These are phyloP conservation scores for Mugil cephalus DNA, from an alignment of 2,113 vertebrate species.

Conservation along the genomic window DNA sequence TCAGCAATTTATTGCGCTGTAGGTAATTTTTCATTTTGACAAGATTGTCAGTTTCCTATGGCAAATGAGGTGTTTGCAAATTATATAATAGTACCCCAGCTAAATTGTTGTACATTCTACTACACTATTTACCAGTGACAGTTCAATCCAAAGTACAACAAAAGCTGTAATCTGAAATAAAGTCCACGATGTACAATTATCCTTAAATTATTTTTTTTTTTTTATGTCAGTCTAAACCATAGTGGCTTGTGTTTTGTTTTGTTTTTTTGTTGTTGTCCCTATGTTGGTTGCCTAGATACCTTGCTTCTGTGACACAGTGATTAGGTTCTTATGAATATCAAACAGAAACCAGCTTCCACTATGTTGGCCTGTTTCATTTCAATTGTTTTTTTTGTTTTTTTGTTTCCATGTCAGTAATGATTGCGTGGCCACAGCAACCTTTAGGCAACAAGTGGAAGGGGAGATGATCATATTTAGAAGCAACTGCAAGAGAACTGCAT, in stretches of 20 bases:
- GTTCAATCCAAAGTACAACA: not conserved
- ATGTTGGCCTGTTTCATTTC: not conserved
- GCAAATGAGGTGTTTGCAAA: no score
- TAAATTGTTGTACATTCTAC: no score
- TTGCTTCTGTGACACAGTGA: slow-evolving; percentile 50
- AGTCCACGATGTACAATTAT: slow-evolving; percentile 15
- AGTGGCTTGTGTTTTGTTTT: no score
- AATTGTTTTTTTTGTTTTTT: slow-evolving; percentile 3
- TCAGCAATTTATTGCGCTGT: not conserved
- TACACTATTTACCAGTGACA: not conserved
- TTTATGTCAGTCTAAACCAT: slow-evolving; percentile 15
- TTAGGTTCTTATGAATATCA: slow-evolving; percentile 64
- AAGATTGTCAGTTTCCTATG: no score
- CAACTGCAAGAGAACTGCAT: not conserved
- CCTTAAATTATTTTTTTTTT: slow-evolving; percentile 3
- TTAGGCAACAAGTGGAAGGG: not conserved
- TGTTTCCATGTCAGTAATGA: not conserved
- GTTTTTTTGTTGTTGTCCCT: slow-evolving; percentile 23
- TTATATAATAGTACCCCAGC: no score
- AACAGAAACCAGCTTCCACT: slow-evolving; percentile 26
- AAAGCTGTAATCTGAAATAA: not conserved
- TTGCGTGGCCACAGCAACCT: not conserved
- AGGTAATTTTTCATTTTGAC: not conserved
- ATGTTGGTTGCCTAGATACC: slow-evolving; percentile 63
- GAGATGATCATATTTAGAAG: not conserved